A percentile compares a stretch with the other conserved stretches of the same genome.
phyloP scores from a whole-genome alignment of 37 sponge, comb jelly and placozoan genomes.

The Axinella damicornis region DNA sequence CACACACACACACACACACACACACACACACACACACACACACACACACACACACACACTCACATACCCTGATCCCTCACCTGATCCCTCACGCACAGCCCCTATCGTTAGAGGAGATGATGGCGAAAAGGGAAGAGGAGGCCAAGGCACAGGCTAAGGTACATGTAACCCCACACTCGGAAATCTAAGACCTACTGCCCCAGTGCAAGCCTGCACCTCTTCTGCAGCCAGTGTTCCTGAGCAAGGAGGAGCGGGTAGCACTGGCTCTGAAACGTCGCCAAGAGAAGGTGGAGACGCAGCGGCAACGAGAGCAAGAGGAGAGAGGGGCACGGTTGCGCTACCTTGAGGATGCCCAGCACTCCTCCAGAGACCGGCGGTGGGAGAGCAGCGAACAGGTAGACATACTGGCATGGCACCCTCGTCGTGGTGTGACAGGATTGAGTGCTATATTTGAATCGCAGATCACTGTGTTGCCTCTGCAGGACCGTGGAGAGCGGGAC shows the following conservation, averaged over 20 bases:
- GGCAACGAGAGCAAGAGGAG: slow-evolving; percentile 74
- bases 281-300: slow-evolving; percentile 70
- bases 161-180: background rate
- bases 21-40: too few relatives aligned
- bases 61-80: background rate
- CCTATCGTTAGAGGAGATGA: slow-evolving; percentile 92
- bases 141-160: slow-evolving; percentile 79
- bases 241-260: slow-evolving; percentile 86
- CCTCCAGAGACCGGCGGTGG: background rate
- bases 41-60: too few relatives aligned
- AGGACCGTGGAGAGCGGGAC: slow-evolving; percentile 26
- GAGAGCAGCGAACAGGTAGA: background rate
- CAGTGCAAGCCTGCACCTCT: background rate
- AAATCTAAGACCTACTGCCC: background rate
- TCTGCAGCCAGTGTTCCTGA: slow-evolving; percentile 88
- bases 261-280: slow-evolving; percentile 88
- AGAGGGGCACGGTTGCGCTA: slow-evolving; percentile 55
- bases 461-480: too few relatives aligned
- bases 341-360: slow-evolving; percentile 13
- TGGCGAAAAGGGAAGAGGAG: slow-evolving; percentile 86
- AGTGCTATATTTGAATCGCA: too few relatives aligned
- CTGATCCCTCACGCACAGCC: slow-evolving; percentile 63
- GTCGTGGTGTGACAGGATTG: too few relatives aligned
- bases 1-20: too few relatives aligned
- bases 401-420: too few relatives aligned